Evolutionary conservation across 2,113 vertebrate species (phyloP), one percentile per base, ranked within the genome.

Genomic region (Cyprinus carpio): DNA sequence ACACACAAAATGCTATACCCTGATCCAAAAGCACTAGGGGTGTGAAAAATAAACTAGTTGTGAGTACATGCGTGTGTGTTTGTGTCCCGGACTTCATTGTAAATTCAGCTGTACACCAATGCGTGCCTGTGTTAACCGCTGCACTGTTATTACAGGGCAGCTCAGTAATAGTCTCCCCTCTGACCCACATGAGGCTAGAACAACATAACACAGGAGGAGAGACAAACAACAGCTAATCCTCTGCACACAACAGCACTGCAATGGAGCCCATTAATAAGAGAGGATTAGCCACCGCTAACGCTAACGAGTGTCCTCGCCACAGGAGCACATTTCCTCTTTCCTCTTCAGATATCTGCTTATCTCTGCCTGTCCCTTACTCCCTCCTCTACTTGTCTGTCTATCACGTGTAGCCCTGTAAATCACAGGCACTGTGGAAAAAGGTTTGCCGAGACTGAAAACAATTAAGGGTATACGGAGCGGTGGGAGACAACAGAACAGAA

Each of bases 141-240:
- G 75, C 6, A 2, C 16, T 4, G 49, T 81, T 84, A 75, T 75
- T 58, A 81, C 82, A 65, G 90, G 91, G 83, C 58, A 46, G 60
- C 56, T 60, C 82, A 87, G 81, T 62, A 83, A 71, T 23, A 56
- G 15, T 79, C 83, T 88, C 89, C 86, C 84, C 71, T 62, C 79
- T 89, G 91, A 91, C 88, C 76, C 84, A 87, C 90, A 87, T 87
- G 82, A 85, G 86, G 89, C 90, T 93, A 89, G 90, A 88, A 91
- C 90, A 88, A 86, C 75, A 83, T 84, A 86, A 74, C 82, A 69
- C 62, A 83, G 86, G 87, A 82, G 75, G 72, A 85, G 67, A 76
- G 54, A 84, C 84, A 77, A 87, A 89, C 82, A 86, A 51, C 40
- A 84, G 89, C 88, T 93, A 93, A 94, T 94, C 92, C 92, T 92